Percentiles rank a stretch among this genome's conserved stretches.
phyloP scores from a whole-genome alignment of 2,113 vertebrate species.

The Tachuris rubrigastra region DNA sequence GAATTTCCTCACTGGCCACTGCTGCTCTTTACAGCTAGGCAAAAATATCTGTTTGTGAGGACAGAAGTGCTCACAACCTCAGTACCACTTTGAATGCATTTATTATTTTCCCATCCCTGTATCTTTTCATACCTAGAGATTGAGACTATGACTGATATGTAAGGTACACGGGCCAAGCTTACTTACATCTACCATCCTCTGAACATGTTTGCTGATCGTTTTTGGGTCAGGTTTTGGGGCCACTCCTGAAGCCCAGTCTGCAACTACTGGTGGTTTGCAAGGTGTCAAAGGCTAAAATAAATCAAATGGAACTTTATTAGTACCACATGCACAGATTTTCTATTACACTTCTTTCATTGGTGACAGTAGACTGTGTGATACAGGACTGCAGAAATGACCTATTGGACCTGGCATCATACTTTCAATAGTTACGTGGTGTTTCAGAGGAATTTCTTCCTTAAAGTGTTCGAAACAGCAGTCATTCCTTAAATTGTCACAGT shows the following conservation, averaged over 20 bases:
- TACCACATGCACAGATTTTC: neutral
- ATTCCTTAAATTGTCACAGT: neutral
- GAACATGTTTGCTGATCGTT: slow-evolving; percentile 94
- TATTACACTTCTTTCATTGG: neutral
- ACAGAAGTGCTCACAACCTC: neutral
- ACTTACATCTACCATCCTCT: slow-evolving; percentile 97
- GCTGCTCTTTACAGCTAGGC: neutral
- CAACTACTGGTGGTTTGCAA: slow-evolving; percentile 88
- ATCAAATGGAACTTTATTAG: neutral
- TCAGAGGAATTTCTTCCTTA: neutral
- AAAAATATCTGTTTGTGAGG: neutral
- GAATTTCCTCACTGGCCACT: rapidly evolving
- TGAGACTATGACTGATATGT: neutral
- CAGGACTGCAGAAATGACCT: neutral
- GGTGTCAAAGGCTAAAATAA: slow-evolving; percentile 87
- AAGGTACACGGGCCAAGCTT: neutral
- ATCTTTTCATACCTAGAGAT: neutral
- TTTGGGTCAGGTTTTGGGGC: slow-evolving; percentile 92
- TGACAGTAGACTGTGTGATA: neutral
- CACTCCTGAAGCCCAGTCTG: slow-evolving; percentile 93
- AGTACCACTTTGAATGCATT: neutral
- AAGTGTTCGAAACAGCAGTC: neutral
- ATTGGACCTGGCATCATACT: neutral
- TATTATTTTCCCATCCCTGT: neutral
- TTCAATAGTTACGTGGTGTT: neutral